A percentile compares a stretch with the other conserved stretches of the same genome.
Evolutionary conservation across 2,888 invertebrate species (phyloP).

Genomic region (Acronicta leporina): DNA sequence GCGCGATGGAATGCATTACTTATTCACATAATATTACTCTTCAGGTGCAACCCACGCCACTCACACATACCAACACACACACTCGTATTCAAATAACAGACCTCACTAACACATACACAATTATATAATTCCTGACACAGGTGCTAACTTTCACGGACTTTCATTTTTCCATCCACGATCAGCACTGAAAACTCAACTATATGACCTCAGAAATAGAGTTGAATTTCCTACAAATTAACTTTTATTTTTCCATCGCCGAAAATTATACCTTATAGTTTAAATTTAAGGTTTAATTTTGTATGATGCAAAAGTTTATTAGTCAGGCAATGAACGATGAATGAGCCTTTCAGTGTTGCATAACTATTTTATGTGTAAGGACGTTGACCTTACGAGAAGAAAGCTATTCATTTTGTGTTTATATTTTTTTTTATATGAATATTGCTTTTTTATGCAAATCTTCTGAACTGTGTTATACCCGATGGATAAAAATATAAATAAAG

Average conservation of each 20-base stretch:
- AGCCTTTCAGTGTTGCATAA: slow-evolving; percentile 55
- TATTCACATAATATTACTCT: slow-evolving; percentile 11
- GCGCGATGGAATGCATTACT: neutral
- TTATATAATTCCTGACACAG: slow-evolving; percentile 59
- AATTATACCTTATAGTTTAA: fast-evolving
- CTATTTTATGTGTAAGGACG: slow-evolving; percentile 37
- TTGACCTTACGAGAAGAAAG: slow-evolving; percentile 55
- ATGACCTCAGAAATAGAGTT: fast-evolving
- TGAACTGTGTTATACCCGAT: too few relatives aligned
- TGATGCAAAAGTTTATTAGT: neutral
- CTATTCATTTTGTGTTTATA: slow-evolving; percentile 27
- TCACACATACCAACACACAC: slow-evolving; percentile 35
- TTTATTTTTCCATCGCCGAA: slow-evolving; percentile 2
- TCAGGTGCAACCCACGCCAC: slow-evolving; percentile 11
- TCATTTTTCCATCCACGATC: slow-evolving; percentile 66
- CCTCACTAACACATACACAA: slow-evolving; percentile 45
- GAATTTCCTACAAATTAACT: slow-evolving; percentile 1
- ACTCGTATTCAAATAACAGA: slow-evolving; percentile 30
- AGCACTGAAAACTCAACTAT: slow-evolving; percentile 32
- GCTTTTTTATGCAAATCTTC: too few relatives aligned
- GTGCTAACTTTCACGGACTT: slow-evolving; percentile 75
- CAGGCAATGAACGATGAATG: slow-evolving; percentile 48
- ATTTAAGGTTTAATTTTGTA: neutral
- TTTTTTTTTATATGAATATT: slow-evolving; percentile 2
- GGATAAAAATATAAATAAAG: too few relatives aligned